phyloP scores from a whole-genome alignment of 1,140 invertebrate genomes.

The Ericerus pela region DNA sequence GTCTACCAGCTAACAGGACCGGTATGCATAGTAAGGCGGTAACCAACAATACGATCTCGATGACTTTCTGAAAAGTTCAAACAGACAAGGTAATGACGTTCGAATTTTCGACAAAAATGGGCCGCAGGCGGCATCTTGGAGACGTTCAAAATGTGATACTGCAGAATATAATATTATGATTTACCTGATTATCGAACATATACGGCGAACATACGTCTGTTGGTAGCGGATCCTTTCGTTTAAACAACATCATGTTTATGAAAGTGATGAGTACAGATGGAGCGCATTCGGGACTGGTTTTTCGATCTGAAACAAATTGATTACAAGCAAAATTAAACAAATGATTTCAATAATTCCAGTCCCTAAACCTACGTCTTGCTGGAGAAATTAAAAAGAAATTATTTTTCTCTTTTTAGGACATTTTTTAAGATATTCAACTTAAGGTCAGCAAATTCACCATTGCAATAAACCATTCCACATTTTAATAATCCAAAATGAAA shows the following conservation, averaged over 20 bases:
- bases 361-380: too few species aligned
- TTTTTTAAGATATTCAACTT: too few species aligned
- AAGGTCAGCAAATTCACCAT: too few species aligned
- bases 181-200: slow-evolving; percentile 56
- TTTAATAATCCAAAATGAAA: too few species aligned
- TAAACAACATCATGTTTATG: slow-evolving; percentile 83
- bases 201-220: slow-evolving; percentile 40
- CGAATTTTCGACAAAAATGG: background rate
- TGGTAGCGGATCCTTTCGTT: slow-evolving; percentile 31
- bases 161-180: background rate
- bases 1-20: slow-evolving; percentile 83
- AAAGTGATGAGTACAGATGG: slow-evolving; percentile 78
- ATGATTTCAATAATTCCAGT: too few species aligned
- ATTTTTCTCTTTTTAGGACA: too few species aligned
- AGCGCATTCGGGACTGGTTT: slow-evolving; percentile 46
- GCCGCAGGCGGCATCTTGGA: background rate
- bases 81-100: too few species aligned
- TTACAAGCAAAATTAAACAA: background rate
- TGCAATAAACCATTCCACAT: too few species aligned
- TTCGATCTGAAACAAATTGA: slow-evolving; percentile 29
- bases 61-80: slow-evolving; percentile 21
- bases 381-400: too few species aligned
- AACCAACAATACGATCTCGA: slow-evolving; percentile 41
- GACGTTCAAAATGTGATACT: background rate
- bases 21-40: slow-evolving; percentile 72